Conservation (phyloP, 23 tunicate genomes). For the Styela clava region DNA sequence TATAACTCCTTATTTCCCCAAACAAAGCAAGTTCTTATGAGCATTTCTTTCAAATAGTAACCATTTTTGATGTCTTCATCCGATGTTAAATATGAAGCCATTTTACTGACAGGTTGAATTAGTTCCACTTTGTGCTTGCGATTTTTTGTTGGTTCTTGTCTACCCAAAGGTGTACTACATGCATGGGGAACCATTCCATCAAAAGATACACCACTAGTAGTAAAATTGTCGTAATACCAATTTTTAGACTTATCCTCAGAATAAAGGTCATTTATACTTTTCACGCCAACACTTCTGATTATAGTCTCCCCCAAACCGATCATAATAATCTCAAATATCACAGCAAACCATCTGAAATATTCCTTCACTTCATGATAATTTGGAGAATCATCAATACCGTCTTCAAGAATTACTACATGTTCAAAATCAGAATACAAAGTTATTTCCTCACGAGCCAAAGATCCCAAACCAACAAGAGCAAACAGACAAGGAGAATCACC, state of each 20-base stretch:
- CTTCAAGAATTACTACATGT: conserved; percentile 34
- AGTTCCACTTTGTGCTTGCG: conserved; percentile 35
- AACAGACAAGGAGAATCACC: conserved; percentile 37
- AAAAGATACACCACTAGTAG: conserved; percentile 30
- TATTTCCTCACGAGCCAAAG: conserved; percentile 31
- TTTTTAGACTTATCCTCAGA: not conserved
- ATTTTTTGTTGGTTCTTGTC: conserved; percentile 16
- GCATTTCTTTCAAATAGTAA: conserved; percentile 33
- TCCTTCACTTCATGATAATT: conserved; percentile 33
- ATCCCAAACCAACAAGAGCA: conserved; percentile 43
- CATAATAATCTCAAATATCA: conserved; percentile 28
- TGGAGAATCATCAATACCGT: conserved; percentile 12
- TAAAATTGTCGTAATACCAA: conserved; percentile 56
- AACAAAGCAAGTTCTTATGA: conserved; percentile 31
- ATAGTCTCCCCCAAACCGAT: conserved; percentile 44
- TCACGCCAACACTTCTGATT: conserved; percentile 20
- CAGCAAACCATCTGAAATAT: conserved; percentile 51
- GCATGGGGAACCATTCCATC: conserved; percentile 60
- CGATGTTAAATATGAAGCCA: conserved; percentile 25
- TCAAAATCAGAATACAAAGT: conserved; percentile 61
- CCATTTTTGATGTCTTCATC: conserved; percentile 21
- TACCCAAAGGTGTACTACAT: conserved; percentile 46
- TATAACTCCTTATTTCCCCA: conserved; percentile 12
- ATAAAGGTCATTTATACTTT: conserved; percentile 5
- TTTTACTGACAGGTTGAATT: conserved; percentile 36